phyloP scores from a whole-genome alignment of 2,113 vertebrate species.

The Apeltes quadracus region DNA sequence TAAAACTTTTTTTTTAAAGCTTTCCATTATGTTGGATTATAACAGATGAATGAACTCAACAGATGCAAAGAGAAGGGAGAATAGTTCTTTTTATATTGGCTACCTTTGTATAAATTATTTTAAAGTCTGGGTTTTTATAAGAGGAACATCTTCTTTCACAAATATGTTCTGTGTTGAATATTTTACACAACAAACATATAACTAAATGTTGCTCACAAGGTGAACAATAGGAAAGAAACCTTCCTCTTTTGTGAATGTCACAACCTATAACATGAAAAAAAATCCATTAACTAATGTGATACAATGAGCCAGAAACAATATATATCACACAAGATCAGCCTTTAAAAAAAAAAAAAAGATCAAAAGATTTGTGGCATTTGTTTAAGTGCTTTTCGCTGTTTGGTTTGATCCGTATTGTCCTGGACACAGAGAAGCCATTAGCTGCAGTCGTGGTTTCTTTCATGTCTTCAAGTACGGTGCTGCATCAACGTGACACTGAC shows the following conservation, averaged over 20 bases:
- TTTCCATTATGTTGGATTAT: background rate
- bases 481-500: constrained; percentile 52
- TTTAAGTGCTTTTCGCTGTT: constrained; percentile 69
- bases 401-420: constrained; percentile 42
- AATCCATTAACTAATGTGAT: constrained; percentile 6
- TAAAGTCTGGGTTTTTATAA: background rate
- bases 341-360: constrained; percentile 36
- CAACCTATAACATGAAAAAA: constrained; percentile 14
- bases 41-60: constrained; percentile 7
- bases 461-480: constrained; percentile 38
- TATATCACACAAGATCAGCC: constrained; percentile 14
- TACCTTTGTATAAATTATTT: background rate
- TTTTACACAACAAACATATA: constrained; percentile 34
- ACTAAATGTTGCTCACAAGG: constrained; percentile 16
- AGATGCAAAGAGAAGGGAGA: background rate
- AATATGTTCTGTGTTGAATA: constrained; percentile 28
- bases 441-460: constrained; percentile 33
- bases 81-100: background rate
- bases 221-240: constrained; percentile 9
- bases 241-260: constrained; percentile 3
- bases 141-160: constrained; percentile 14
- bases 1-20: background rate
- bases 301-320: constrained; percentile 13
- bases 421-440: constrained; percentile 63
- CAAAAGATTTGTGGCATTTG: constrained; percentile 38